phyloP scores from a whole-genome alignment of 2,113 vertebrate genomes.

The Scortum barcoo region DNA sequence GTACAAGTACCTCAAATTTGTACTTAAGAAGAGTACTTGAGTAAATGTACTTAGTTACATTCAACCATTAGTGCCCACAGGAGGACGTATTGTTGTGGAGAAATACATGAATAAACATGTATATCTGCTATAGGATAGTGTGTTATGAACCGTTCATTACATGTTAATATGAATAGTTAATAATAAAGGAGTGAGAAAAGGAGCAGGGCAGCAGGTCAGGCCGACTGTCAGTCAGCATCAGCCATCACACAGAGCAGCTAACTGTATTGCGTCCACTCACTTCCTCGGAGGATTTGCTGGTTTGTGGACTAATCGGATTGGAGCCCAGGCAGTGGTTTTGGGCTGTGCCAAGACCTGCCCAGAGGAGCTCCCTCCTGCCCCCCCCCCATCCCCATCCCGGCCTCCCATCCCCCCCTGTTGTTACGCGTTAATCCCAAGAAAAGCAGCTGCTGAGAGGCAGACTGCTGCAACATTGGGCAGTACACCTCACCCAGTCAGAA shows the following conservation, averaged over 20 bases:
- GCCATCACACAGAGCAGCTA: conserved; percentile 14
- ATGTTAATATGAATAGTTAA: too few relatives aligned
- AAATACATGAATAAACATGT: not conserved
- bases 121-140: not conserved
- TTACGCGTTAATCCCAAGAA: conserved; percentile 75
- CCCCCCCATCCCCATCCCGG: not conserved
- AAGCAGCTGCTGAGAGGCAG: conserved; percentile 63
- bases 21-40: too few relatives aligned
- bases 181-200: not conserved
- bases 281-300: conserved; percentile 78
- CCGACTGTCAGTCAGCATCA: not conserved
- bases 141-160: not conserved
- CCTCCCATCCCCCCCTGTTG: conserved; percentile 53
- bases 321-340: conserved; percentile 71
- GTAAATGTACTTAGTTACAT: too few relatives aligned
- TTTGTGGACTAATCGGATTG: conserved; percentile 84
- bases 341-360: conserved; percentile 71
- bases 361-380: conserved; percentile 51
- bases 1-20: too few relatives aligned
- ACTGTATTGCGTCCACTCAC: conserved; percentile 46
- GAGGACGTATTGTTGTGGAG: not conserved
- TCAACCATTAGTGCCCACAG: too few relatives aligned
- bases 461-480: conserved; percentile 26
- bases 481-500: conserved; percentile 22
- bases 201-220: conserved; percentile 56